Conservation (phyloP, 2,797 vertebrate species). For the Manis pentadactyla region DNA sequence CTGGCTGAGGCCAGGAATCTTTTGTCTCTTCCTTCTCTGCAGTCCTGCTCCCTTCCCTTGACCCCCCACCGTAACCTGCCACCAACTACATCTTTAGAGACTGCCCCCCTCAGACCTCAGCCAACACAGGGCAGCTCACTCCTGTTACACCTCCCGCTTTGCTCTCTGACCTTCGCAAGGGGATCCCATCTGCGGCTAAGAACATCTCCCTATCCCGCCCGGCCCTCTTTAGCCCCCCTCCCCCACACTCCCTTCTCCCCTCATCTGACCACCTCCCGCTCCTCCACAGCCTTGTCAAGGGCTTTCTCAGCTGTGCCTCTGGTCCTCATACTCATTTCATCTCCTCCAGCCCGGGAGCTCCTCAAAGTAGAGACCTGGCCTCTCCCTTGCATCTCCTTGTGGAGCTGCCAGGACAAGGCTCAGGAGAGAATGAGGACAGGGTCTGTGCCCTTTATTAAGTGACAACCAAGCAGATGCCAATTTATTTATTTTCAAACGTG, state of each 20-base stretch:
- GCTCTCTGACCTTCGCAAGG: not conserved
- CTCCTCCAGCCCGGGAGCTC: not conserved
- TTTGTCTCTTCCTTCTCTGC: not conserved
- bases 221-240: not conserved
- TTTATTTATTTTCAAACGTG: not conserved
- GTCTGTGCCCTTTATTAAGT: not conserved
- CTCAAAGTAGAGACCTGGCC: not conserved
- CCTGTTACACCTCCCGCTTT: not conserved
- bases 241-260: not conserved
- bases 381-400: not conserved
- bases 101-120: not conserved
- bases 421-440: not conserved
- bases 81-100: not conserved
- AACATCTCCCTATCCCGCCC: not conserved
- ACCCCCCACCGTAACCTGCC: not conserved
- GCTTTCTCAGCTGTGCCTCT: not conserved
- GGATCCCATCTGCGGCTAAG: not conserved
- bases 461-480: not conserved
- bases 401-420: not conserved
- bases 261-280: not conserved
- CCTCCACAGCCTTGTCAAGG: not conserved
- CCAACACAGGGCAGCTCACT: not conserved
- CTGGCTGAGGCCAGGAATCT: not conserved
- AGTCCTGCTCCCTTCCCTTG: not conserved
- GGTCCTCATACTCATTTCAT: too few species aligned